phyloP scores from a whole-genome alignment of 2,888 invertebrate genomes.

The Aethes cnicana region DNA sequence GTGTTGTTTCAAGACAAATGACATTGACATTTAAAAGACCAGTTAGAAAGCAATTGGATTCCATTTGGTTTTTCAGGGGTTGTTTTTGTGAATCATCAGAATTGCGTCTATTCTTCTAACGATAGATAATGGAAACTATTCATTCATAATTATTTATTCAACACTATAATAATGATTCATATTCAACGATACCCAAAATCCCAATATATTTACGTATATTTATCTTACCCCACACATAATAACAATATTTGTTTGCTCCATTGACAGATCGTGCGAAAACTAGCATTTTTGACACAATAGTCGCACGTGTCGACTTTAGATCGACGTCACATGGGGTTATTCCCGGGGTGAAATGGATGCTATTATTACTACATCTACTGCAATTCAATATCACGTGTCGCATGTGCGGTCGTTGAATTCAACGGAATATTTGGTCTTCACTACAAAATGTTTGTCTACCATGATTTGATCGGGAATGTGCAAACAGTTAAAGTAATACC shows the following conservation, averaged over 20 bases:
- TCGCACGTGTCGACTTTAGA: conserved; percentile 51
- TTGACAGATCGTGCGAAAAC: conserved; percentile 52
- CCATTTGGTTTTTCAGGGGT: too few species aligned
- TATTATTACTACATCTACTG: conserved; percentile 49
- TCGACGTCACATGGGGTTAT: conserved; percentile 44
- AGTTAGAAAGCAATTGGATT: too few species aligned
- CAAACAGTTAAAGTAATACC: too few species aligned
- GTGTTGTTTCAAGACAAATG: conserved; percentile 15
- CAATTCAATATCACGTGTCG: conserved; percentile 35
- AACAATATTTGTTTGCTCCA: conserved; percentile 29
- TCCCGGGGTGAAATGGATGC: conserved; percentile 66
- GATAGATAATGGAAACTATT: too few species aligned
- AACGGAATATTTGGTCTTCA: too few species aligned
- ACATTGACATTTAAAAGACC: conserved; percentile 1
- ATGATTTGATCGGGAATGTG: too few species aligned
- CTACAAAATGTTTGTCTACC: too few species aligned
- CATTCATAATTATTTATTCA: too few species aligned
- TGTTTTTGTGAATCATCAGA: too few species aligned
- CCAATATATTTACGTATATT: background rate
- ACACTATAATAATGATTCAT: too few species aligned
- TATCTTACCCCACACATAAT: conserved; percentile 16
- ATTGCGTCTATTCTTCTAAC: too few species aligned
- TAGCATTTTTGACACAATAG: conserved; percentile 40
- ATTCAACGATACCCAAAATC: background rate
- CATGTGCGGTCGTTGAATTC: conserved; percentile 4